Percentiles rank a stretch among this genome's conserved stretches.
Conservation (phyloP, 2,888 invertebrate genomes). For the Melanchra persicariae region DNA sequence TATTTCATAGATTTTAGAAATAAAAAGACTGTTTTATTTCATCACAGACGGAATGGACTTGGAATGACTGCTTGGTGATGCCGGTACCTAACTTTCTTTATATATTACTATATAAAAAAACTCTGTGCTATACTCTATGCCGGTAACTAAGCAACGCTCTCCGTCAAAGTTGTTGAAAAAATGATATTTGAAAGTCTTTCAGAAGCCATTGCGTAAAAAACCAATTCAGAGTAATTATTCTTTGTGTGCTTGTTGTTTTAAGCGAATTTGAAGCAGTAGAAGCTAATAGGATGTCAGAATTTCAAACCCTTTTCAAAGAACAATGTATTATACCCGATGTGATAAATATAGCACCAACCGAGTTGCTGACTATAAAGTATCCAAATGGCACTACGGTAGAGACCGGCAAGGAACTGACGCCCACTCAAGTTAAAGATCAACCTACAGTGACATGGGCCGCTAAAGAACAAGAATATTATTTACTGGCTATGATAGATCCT, state of each 20-base stretch:
- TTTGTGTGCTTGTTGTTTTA: slow-evolving; percentile 13
- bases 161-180: slow-evolving; percentile 56
- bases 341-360: slow-evolving; percentile 90
- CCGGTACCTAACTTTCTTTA: slow-evolving; percentile 55
- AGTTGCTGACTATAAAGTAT: slow-evolving; percentile 88
- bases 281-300: slow-evolving; percentile 73
- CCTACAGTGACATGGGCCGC: slow-evolving; percentile 93
- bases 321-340: slow-evolving; percentile 93
- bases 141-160: slow-evolving; percentile 60
- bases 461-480: slow-evolving; percentile 91
- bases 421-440: slow-evolving; percentile 93
- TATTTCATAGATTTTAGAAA: background rate
- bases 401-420: slow-evolving; percentile 93
- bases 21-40: background rate
- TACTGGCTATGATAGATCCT: slow-evolving; percentile 92
- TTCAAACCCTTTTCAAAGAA: slow-evolving; percentile 85
- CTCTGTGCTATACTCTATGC: no score
- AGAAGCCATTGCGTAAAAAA: background rate
- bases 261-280: background rate
- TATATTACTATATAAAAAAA: no score
- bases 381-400: slow-evolving; percentile 86
- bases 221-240: background rate
- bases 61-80: background rate
- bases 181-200: slow-evolving; percentile 30
- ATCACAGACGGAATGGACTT: slow-evolving; percentile 4